Conservation (phyloP, 2,113 vertebrate genomes). For the Rhinolophus ferrumequinum region DNA sequence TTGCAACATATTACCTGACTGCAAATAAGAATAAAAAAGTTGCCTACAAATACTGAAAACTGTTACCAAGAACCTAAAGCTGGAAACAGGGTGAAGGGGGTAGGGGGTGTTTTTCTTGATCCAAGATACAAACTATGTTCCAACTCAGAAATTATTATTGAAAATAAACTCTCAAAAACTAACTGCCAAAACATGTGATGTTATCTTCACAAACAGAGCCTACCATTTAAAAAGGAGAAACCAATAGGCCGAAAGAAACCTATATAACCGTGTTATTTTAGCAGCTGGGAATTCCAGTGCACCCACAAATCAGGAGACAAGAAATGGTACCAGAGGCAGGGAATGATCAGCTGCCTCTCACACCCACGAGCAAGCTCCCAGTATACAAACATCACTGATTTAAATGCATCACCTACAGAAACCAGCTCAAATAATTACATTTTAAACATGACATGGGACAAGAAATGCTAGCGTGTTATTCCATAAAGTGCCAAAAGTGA, state of each 20-base stretch:
- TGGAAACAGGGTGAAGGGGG: neutral
- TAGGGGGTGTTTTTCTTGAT: neutral
- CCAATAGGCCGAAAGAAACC: neutral
- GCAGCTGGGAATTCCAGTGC: neutral
- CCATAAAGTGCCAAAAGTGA: neutral
- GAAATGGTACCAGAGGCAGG: neutral
- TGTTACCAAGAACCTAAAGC: slow-evolving; percentile 45
- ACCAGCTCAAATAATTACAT: slow-evolving; percentile 36
- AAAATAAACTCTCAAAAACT: slow-evolving; percentile 55
- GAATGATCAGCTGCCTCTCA: slow-evolving; percentile 6
- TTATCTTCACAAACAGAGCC: slow-evolving; percentile 34
- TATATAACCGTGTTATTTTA: slow-evolving; percentile 8
- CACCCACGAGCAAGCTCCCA: neutral
- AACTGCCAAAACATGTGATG: slow-evolving; percentile 28
- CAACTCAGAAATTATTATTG: slow-evolving; percentile 46
- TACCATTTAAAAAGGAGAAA: slow-evolving; percentile 36
- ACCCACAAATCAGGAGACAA: neutral
- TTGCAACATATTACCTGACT: neutral
- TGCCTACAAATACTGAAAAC: slow-evolving; percentile 50
- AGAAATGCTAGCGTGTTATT: slow-evolving; percentile 13
- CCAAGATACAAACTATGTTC: slow-evolving; percentile 27
- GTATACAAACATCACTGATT: slow-evolving; percentile 1
- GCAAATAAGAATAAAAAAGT: slow-evolving; percentile 33
- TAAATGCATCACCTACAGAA: neutral
- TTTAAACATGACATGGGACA: neutral